Evolutionary conservation across 2,888 invertebrate genomes (phyloP).

Genomic region (Oxyteleia sp.): DNA sequence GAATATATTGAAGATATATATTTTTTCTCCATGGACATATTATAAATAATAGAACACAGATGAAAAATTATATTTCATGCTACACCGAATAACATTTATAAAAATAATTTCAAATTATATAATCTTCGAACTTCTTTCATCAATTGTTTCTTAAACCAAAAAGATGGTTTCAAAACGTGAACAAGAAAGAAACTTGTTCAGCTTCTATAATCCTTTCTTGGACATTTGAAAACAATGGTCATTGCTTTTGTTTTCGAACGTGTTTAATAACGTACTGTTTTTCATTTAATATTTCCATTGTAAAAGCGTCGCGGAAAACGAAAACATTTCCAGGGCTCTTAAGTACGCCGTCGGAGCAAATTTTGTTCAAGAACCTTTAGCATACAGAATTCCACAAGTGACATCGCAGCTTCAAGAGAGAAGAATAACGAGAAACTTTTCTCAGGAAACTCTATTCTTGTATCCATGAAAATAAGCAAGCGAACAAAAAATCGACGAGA

Average conservation of each 20-base stretch:
- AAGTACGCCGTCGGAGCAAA: slow-evolving; percentile 61
- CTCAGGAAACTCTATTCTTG: slow-evolving; percentile 67
- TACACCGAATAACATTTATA: too few relatives aligned
- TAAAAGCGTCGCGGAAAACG: slow-evolving; percentile 37
- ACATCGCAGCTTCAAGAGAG: slow-evolving; percentile 68
- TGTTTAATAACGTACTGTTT: slow-evolving; percentile 41
- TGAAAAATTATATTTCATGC: too few relatives aligned
- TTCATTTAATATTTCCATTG: slow-evolving; percentile 46
- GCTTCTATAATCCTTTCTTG: too few relatives aligned
- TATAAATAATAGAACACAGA: too few relatives aligned
- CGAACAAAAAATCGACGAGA: slow-evolving; percentile 53
- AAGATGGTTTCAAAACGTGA: too few relatives aligned
- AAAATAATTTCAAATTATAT: too few relatives aligned
- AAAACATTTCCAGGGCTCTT: slow-evolving; percentile 63
- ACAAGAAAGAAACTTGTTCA: too few relatives aligned
- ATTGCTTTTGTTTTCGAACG: slow-evolving; percentile 22
- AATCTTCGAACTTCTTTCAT: too few relatives aligned
- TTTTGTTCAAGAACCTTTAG: slow-evolving; percentile 70
- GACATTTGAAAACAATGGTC: slow-evolving; percentile 1
- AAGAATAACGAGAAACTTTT: slow-evolving; percentile 74
- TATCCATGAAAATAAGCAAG: slow-evolving; percentile 72
- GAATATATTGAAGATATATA: too few relatives aligned
- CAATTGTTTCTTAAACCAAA: too few relatives aligned
- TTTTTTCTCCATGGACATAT: too few relatives aligned
- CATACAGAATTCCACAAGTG: slow-evolving; percentile 69